Evolutionary conservation across 2,113 vertebrate species (phyloP), one percentile per base, ranked within the genome.

Genomic region (Anser brachyrhynchus): DNA sequence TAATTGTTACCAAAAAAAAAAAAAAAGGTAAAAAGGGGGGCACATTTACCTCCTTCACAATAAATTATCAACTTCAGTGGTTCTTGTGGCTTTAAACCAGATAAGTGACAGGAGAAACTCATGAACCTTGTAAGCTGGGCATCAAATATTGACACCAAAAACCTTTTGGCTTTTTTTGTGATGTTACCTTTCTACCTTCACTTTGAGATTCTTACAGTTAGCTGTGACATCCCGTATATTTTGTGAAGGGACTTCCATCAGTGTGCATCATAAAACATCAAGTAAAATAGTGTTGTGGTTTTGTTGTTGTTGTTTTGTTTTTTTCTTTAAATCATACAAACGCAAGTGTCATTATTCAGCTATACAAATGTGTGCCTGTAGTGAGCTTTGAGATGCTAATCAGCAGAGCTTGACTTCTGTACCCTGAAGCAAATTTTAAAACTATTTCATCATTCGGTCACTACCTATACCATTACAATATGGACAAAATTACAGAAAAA

Each of bases 351-450:
- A 82, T 65, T 94, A 81, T 81, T 97, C 85, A 94, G 57, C 93
- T 97, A 95, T 97, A 97, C 87, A 98, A 98, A 98, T 95, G 88
- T 94, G 84, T 88, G 69, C 90, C 87, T 58, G 13, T 72, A 83
- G 66, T 51, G n/a, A 1, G 23, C 95, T 97, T 96, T 95, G 90
- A 96, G 91, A 96, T 97, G 90, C 96, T 97, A 96, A 97, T 97
- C 97, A 97, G 97, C 90, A 96, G 94, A 98, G 97, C 97, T 97
- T 98, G 97, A 97, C 97, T 97, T 98, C 93, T 52, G 62, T 96
- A 97, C 95, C 95, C 97, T 79, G 91, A 85, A 96, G 97, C 88
- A 74, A 85, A 76, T 96, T 96, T 95, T 96, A 88, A 83, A 97
- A 91, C 64, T 79, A 90, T 96, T 97, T 97, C 83, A 95, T 92